Evolutionary conservation across 64 coral and sea anemone species (phyloP).

Genomic region (Astreopora myriophthalma): DNA sequence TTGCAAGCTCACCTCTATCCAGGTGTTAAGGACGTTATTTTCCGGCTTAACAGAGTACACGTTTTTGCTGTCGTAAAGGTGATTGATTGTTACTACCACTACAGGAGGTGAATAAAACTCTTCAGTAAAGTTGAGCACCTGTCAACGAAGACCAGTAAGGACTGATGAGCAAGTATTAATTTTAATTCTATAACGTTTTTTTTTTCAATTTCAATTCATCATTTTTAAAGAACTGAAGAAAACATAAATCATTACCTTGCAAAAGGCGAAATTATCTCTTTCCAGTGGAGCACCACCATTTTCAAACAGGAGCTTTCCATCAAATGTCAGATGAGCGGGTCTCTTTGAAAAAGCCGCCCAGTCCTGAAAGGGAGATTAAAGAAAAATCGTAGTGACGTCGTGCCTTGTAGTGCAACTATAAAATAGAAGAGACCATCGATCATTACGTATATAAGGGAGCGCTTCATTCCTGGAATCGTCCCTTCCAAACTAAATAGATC

Average conservation of each 20-base stretch:
- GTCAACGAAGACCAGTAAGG: not conserved
- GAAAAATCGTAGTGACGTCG: no score
- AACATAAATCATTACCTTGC: not conserved
- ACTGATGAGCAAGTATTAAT: not conserved
- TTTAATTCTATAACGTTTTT: no score
- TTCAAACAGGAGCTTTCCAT: slow-evolving; percentile 19
- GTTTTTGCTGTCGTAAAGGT: slow-evolving; percentile 51
- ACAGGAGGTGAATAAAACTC: slow-evolving; percentile 64
- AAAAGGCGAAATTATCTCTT: slow-evolving; percentile 26
- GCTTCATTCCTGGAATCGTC: no score
- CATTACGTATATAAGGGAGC: no score
- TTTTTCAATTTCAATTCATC: not conserved
- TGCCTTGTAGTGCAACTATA: no score
- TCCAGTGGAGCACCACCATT: slow-evolving; percentile 28
- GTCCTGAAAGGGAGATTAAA: not conserved
- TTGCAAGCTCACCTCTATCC: slow-evolving; percentile 45
- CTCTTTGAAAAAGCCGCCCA: not conserved
- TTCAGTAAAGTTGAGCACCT: slow-evolving; percentile 38
- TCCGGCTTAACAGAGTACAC: slow-evolving; percentile 45
- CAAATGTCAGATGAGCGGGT: not conserved
- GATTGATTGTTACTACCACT: slow-evolving; percentile 54
- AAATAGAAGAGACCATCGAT: no score
- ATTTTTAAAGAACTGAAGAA: not conserved
- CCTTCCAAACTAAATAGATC: no score
- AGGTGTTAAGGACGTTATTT: slow-evolving; percentile 40